These are phyloP conservation scores for Invenusta paracnida DNA, from an alignment of 2,888 invertebrate species.

Conservation along the genomic window DNA sequence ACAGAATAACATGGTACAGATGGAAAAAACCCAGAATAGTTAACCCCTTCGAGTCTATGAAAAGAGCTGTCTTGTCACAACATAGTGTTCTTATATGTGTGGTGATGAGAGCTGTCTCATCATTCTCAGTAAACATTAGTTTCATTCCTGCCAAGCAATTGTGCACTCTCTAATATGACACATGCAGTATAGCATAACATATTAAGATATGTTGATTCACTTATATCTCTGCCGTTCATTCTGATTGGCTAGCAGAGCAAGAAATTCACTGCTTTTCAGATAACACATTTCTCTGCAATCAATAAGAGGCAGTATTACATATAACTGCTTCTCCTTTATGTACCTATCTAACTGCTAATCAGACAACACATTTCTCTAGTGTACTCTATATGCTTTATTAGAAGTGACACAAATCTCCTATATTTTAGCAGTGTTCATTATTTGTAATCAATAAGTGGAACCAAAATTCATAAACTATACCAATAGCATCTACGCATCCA, in stretches of 20 bases:
- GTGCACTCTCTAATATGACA: not conserved
- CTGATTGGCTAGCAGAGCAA: not conserved
- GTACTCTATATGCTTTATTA: not conserved
- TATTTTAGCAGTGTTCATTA: not conserved
- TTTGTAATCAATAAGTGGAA: not conserved
- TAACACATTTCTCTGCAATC: not conserved
- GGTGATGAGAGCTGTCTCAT: not conserved
- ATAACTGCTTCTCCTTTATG: too few species aligned
- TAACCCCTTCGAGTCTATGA: too few species aligned
- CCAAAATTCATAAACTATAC: not conserved
- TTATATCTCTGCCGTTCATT: not conserved
- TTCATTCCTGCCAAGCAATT: not conserved
- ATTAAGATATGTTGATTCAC: not conserved
- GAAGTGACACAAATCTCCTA: not conserved
- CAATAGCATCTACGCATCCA: not conserved
- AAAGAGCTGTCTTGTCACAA: not conserved
- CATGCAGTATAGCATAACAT: not conserved
- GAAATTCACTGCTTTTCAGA: not conserved
- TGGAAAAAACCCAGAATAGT: too few species aligned
- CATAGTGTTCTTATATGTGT: not conserved
- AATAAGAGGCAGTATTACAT: too few species aligned
- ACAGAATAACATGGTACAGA: too few species aligned
- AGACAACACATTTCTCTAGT: not conserved
- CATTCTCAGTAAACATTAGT: not conserved
- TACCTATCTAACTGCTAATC: not conserved